Conservation (phyloP, 1,140 invertebrate genomes). For the Drosophila biarmipes region DNA sequence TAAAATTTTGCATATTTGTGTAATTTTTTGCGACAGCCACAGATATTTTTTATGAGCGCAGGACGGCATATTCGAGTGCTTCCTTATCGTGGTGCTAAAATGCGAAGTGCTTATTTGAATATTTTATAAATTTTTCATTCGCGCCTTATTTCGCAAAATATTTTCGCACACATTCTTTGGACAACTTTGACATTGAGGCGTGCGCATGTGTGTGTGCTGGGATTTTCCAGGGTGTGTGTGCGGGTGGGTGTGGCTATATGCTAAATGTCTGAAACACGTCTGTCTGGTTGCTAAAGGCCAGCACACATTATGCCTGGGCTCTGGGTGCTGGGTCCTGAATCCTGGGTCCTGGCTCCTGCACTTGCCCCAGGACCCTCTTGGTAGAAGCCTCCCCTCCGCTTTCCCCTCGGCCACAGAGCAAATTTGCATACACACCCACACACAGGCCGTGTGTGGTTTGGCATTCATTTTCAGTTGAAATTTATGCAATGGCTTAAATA, state of each 20-base stretch:
- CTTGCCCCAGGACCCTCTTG: slow-evolving; percentile 58
- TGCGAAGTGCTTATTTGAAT: slow-evolving; percentile 78
- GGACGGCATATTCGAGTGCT: slow-evolving; percentile 22
- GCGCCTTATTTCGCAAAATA: slow-evolving; percentile 79
- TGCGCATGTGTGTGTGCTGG: slow-evolving; percentile 31
- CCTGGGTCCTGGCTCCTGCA: slow-evolving; percentile 56
- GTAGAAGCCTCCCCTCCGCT: neutral
- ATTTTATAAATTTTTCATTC: slow-evolving; percentile 83
- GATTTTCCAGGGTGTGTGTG: slow-evolving; percentile 25
- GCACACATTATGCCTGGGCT: slow-evolving; percentile 53
- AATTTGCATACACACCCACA: slow-evolving; percentile 64
- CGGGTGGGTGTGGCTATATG: slow-evolving; percentile 48
- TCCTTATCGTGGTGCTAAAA: slow-evolving; percentile 55
- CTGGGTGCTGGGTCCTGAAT: too few relatives aligned
- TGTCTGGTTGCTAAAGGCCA: slow-evolving; percentile 54
- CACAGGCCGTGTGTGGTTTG: slow-evolving; percentile 47
- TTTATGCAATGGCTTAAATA: slow-evolving; percentile 81
- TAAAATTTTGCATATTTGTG: slow-evolving; percentile 53
- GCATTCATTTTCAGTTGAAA: slow-evolving; percentile 74
- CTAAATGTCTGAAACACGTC: slow-evolving; percentile 71
- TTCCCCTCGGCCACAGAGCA: slow-evolving; percentile 26
- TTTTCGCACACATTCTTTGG: slow-evolving; percentile 74
- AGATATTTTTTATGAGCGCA: slow-evolving; percentile 44
- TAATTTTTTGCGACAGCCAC: slow-evolving; percentile 41
- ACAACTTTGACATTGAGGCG: slow-evolving; percentile 70